Conservation (phyloP, 1,140 invertebrate genomes). For the Oedothorax gibbosus region DNA sequence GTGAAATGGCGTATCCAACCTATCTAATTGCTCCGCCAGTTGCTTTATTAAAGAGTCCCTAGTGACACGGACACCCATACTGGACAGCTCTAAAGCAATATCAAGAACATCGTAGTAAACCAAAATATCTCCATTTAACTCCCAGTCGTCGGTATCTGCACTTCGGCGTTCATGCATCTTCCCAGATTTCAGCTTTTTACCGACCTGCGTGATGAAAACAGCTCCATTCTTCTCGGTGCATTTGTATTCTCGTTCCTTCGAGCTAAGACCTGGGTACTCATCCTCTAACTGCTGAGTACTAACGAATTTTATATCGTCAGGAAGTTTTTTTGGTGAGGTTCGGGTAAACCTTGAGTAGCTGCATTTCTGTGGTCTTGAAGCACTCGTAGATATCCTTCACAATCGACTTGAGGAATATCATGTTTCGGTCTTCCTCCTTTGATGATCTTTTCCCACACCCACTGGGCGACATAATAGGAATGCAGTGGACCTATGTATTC, state of each 20-base stretch:
- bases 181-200: constrained; percentile 17
- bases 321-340: not conserved
- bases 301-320: constrained; percentile 3
- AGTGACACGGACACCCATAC: constrained; percentile 23
- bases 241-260: not conserved
- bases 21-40: not conserved
- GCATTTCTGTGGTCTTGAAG: not conserved
- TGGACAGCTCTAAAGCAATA: constrained; percentile 12
- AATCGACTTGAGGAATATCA: not conserved
- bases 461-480: constrained; percentile 28
- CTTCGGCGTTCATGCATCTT: constrained; percentile 7
- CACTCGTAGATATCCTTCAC: constrained; percentile 11
- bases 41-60: not conserved
- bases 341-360: not conserved
- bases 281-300: constrained; percentile 22
- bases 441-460: constrained; percentile 10
- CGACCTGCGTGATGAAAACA: constrained; percentile 18
- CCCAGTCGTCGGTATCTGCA: constrained; percentile 36
- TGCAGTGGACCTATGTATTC: constrained; percentile 14
- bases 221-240: not conserved
- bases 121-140: constrained; percentile 36
- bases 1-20: not conserved
- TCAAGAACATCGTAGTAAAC: constrained; percentile 8
- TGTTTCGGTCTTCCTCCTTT: constrained; percentile 14
- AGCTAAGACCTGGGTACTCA: not conserved